A percentile compares a stretch with the other conserved stretches of the same genome.
Evolutionary conservation across 2,888 invertebrate species (phyloP).

Genomic region (Dryobota labecula): DNA sequence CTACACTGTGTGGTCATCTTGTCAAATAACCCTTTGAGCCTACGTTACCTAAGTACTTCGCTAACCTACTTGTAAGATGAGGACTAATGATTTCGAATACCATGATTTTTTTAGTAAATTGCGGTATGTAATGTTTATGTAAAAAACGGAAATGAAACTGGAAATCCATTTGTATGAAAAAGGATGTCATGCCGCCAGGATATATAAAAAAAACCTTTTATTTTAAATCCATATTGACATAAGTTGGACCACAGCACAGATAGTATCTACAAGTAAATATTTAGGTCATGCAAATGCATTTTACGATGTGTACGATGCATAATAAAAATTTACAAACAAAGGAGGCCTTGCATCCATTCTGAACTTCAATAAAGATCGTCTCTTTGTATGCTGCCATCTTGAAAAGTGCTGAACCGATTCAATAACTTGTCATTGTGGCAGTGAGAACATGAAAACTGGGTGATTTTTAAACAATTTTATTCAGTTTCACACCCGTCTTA

Average conservation of each 20-base stretch:
- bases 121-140: too few species aligned
- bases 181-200: neutral
- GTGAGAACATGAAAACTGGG: conserved; percentile 26
- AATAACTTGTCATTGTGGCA: conserved; percentile 45
- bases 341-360: conserved; percentile 50
- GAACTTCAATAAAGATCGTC: conserved; percentile 48
- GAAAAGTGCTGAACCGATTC: conserved; percentile 56
- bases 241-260: conserved; percentile 28
- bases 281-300: conserved; percentile 62
- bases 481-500: neutral
- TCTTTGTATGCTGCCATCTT: conserved; percentile 56
- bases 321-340: conserved; percentile 67
- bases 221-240: conserved; percentile 24
- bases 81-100: too few species aligned
- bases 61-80: too few species aligned
- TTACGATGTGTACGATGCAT: conserved; percentile 55
- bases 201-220: neutral
- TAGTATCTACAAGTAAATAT: conserved; percentile 56
- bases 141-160: neutral
- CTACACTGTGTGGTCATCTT: neutral
- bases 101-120: too few species aligned
- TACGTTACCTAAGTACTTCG: conserved; percentile 9
- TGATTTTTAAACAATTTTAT: conserved; percentile 20
- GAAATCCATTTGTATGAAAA: conserved; percentile 9
- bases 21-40: conserved; percentile 4